These are phyloP conservation scores for Patella depressa DNA, from an alignment of 2,888 invertebrate genomes.

Conservation along the genomic window DNA sequence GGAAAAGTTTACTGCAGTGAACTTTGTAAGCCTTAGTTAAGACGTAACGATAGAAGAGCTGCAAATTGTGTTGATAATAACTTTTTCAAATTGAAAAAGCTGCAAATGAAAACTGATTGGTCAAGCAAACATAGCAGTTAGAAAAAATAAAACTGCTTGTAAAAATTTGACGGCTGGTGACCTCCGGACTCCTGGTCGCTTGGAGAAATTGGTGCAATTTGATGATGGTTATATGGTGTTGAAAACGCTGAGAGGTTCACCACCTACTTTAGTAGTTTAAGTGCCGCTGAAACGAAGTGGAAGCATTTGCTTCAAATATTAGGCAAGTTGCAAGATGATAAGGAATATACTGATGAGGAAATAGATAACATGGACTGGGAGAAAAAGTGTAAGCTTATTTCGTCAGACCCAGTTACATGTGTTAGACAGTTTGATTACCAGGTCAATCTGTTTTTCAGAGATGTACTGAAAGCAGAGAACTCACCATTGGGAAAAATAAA, in stretches of 20 bases:
- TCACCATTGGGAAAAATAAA: slow-evolving; percentile 38
- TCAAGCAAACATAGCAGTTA: no score
- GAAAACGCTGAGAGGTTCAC: slow-evolving; percentile 24
- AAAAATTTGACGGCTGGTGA: no score
- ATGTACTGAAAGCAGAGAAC: slow-evolving; percentile 13
- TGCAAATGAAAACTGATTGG: no score
- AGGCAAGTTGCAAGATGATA: slow-evolving; percentile 28
- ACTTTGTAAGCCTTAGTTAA: no score
- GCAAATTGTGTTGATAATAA: no score
- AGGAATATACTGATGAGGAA: slow-evolving; percentile 25
- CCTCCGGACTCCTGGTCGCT: no score
- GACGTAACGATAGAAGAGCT: no score
- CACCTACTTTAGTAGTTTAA: slow-evolving; percentile 34
- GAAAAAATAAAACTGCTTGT: no score
- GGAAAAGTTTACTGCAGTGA: no score
- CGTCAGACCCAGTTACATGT: slow-evolving; percentile 46
- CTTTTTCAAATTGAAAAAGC: no score
- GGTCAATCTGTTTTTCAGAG: slow-evolving; percentile 36
- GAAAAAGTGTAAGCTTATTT: slow-evolving; percentile 38
- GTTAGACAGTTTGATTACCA: slow-evolving; percentile 46
- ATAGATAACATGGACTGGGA: slow-evolving; percentile 32
- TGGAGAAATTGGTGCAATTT: no score
- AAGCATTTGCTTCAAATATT: not conserved
- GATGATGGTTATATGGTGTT: slow-evolving; percentile 27
- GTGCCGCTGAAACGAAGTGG: slow-evolving; percentile 38